Percentiles rank a stretch among this genome's conserved stretches.
phyloP scores from a whole-genome alignment of 2,888 invertebrate genomes.

The Callyntrura sp. region DNA sequence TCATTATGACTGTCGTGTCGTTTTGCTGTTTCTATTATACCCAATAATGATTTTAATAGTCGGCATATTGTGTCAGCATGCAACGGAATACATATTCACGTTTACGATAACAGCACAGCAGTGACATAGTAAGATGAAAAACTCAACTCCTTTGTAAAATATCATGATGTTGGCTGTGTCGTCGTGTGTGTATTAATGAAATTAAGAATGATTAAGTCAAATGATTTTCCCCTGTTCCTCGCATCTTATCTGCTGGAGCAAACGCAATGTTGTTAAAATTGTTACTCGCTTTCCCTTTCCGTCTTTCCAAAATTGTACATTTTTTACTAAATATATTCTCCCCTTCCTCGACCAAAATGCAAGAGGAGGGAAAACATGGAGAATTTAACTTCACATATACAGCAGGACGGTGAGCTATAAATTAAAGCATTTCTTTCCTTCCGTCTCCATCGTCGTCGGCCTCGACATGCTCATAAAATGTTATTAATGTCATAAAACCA shows the following conservation, averaged over 20 bases:
- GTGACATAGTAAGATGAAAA: slow-evolving; percentile 10
- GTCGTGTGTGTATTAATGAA: slow-evolving; percentile 59
- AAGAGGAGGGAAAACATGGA: slow-evolving; percentile 24
- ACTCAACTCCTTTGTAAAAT: slow-evolving; percentile 57
- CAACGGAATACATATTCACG: not conserved
- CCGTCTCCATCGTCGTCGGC: not conserved
- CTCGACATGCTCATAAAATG: slow-evolving; percentile 63
- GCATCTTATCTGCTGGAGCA: too few relatives aligned
- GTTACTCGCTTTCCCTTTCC: slow-evolving; percentile 13
- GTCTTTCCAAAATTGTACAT: not conserved
- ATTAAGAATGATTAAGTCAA: slow-evolving; percentile 72
- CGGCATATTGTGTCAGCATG: slow-evolving; percentile 53
- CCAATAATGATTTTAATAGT: slow-evolving; percentile 67
- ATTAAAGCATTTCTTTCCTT: slow-evolving; percentile 55
- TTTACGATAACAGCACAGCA: slow-evolving; percentile 1
- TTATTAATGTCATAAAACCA: slow-evolving; percentile 81
- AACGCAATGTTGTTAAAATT: not conserved
- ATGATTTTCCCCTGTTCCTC: slow-evolving; percentile 29
- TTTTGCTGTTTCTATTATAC: slow-evolving; percentile 1
- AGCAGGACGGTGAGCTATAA: slow-evolving; percentile 36
- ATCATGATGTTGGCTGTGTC: slow-evolving; percentile 13
- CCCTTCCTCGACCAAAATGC: too few relatives aligned
- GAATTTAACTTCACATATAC: not conserved
- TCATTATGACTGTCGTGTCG: slow-evolving; percentile 56
- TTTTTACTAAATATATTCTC: not conserved